phyloP scores from a whole-genome alignment of 2,888 invertebrate species.

The Synergus itoensis region DNA sequence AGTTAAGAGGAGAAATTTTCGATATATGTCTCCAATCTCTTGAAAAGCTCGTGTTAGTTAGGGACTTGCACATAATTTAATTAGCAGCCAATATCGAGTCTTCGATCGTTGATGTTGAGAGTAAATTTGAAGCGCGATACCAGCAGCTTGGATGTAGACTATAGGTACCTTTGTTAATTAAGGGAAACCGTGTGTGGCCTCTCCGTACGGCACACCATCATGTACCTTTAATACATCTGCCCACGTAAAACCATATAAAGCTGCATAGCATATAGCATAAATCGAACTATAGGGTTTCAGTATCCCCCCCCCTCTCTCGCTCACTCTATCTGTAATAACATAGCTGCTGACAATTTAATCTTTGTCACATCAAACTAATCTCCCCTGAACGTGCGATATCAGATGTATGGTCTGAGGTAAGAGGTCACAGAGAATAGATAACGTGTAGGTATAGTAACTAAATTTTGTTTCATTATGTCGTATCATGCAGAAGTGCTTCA shows the following conservation, averaged over 20 bases:
- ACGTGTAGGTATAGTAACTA: background rate
- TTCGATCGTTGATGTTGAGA: background rate
- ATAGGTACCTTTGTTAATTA: constrained; percentile 70
- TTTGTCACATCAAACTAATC: background rate
- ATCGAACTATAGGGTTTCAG: background rate
- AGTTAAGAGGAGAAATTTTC: background rate
- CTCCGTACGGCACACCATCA: constrained; percentile 40
- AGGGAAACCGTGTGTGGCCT: constrained; percentile 72
- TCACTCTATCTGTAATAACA: background rate
- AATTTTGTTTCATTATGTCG: background rate
- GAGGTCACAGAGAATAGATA: background rate
- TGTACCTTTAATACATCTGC: background rate
- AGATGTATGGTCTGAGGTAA: too few relatives aligned
- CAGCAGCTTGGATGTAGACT: constrained; percentile 48
- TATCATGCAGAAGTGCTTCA: background rate
- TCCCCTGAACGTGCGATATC: background rate
- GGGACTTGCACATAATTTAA: background rate
- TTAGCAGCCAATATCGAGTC: background rate
- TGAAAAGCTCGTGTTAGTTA: background rate
- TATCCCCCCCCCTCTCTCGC: background rate
- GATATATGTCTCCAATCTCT: background rate
- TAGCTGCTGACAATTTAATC: background rate
- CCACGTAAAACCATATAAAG: constrained; percentile 1
- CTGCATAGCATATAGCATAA: background rate
- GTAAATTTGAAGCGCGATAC: constrained; percentile 36